Evolutionary conservation across 2,797 vertebrate genomes (phyloP).

Genomic region (Galagoides demidoff): DNA sequence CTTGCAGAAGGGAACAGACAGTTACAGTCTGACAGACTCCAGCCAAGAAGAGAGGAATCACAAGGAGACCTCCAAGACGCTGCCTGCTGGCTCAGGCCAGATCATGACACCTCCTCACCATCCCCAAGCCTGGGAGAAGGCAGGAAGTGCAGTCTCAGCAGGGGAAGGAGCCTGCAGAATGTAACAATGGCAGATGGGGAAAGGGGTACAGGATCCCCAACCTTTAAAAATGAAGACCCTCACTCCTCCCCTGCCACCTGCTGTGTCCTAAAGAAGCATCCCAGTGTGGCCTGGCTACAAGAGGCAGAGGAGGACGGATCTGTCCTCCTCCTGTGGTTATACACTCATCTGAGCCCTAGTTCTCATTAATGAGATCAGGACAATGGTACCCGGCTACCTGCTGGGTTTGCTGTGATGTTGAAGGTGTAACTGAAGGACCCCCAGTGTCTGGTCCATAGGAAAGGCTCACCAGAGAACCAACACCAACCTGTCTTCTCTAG

Average conservation of each 20-base stretch:
- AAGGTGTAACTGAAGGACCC: neutral
- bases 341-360: neutral
- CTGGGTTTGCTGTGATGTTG: neutral
- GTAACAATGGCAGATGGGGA: neutral
- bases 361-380: neutral
- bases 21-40: neutral
- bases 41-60: neutral
- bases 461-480: fast-evolving
- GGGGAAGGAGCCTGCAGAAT: neutral
- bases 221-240: neutral
- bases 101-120: neutral
- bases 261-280: neutral
- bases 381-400: neutral
- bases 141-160: neutral
- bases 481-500: neutral
- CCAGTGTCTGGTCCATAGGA: neutral
- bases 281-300: neutral
- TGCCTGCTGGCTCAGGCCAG: neutral
- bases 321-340: fast-evolving
- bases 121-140: neutral
- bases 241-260: fast-evolving
- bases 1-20: neutral
- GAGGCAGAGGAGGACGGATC: neutral
- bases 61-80: neutral
- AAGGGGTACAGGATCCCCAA: neutral